phyloP scores from a whole-genome alignment of 2,888 invertebrate genomes.

The Netelia fuscicornis region DNA sequence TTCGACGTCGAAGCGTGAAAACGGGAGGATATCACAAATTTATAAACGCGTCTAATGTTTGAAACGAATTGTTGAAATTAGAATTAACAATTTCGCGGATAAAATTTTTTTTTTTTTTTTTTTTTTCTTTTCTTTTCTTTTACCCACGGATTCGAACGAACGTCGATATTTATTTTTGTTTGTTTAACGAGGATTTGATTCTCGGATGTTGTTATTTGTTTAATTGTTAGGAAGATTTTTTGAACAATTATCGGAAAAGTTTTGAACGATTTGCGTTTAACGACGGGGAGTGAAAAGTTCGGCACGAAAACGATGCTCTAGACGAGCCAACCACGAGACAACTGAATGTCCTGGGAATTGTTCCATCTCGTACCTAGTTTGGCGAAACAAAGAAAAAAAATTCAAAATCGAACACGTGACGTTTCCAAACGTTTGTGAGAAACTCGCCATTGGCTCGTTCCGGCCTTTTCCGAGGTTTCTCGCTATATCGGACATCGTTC shows the following conservation, averaged over 20 bases:
- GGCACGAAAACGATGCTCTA: constrained; percentile 45
- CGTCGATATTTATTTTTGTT: constrained; percentile 10
- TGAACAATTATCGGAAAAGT: constrained; percentile 27
- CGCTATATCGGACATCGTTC: background rate
- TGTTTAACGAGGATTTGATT: constrained; percentile 1
- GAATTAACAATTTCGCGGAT: background rate
- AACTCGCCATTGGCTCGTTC: constrained; percentile 32
- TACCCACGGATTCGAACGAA: constrained; percentile 13
- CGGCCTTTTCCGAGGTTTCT: constrained; percentile 13
- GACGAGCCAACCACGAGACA: constrained; percentile 56
- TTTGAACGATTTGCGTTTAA: background rate
- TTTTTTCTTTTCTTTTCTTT: background rate
- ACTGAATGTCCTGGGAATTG: constrained; percentile 47
- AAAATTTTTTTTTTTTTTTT: background rate
- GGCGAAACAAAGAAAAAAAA: constrained; percentile 1
- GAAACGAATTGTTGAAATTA: background rate
- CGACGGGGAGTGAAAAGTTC: constrained; percentile 10
- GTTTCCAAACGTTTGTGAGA: background rate
- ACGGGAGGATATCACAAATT: constrained; percentile 4
- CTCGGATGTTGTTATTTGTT: constrained; percentile 14
- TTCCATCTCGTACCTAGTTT: constrained; percentile 19
- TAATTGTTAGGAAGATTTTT: background rate
- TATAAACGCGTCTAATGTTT: background rate
- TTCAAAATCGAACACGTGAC: constrained; percentile 53
- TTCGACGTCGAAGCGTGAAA: background rate